phyloP scores from a whole-genome alignment of 2,113 vertebrate species.

The Calcarius ornatus region DNA sequence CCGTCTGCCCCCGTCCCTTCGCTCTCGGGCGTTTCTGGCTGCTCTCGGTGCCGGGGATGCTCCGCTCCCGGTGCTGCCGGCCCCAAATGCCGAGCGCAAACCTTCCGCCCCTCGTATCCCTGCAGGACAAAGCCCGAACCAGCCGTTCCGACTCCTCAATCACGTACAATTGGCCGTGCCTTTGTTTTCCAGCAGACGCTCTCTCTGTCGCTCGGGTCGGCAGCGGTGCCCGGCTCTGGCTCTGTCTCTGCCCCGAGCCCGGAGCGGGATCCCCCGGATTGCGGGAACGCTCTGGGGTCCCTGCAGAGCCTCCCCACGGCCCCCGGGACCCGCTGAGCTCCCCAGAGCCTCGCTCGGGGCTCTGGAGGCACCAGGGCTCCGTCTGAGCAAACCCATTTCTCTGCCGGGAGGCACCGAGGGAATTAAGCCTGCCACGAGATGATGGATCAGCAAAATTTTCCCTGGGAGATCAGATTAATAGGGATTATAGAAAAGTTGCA shows the following conservation, averaged over 20 bases:
- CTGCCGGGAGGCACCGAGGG: constrained; percentile 4
- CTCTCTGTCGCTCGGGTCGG: no score
- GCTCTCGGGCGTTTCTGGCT: no score
- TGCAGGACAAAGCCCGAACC: no score
- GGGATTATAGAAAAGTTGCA: constrained; percentile 59
- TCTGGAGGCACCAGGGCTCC: not conserved
- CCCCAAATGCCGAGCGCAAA: no score
- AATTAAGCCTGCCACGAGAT: not conserved
- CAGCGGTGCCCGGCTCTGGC: not conserved
- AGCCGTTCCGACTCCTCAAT: no score
- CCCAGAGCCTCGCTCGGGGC: not conserved
- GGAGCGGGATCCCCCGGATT: not conserved
- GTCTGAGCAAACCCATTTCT: not conserved
- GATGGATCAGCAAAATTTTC: constrained; percentile 34
- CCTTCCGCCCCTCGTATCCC: no score
- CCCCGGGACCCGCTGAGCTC: not conserved
- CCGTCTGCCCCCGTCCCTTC: no score
- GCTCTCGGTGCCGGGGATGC: no score
- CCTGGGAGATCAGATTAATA: constrained; percentile 63
- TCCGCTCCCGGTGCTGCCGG: no score
- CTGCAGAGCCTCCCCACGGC: not conserved
- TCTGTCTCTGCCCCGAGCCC: not conserved
- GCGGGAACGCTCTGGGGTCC: not conserved
- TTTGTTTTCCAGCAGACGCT: no score
- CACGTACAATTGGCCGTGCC: no score